Percentiles rank a stretch among this genome's conserved stretches.
These are phyloP conservation scores for Illadopsis cleaveri DNA, from an alignment of 2,113 vertebrate genomes.

Conservation along the genomic window DNA sequence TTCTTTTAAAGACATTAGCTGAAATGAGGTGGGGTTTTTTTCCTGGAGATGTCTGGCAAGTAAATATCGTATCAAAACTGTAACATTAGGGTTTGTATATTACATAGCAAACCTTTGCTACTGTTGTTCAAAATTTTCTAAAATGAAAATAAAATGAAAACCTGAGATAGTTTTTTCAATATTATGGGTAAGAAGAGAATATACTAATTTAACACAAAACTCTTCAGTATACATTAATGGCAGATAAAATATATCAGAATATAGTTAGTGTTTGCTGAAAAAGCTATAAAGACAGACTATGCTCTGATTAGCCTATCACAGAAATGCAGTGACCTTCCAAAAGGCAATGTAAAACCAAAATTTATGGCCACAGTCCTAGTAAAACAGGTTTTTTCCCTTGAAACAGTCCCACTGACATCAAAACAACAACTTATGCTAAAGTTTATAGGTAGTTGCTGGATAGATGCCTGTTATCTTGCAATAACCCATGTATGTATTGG, in stretches of 20 bases:
- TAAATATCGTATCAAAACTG: not conserved
- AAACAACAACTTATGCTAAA: not conserved
- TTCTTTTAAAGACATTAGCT: constrained; percentile 39
- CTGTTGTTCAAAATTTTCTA: not conserved
- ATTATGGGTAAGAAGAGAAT: not conserved
- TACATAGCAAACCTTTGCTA: not conserved
- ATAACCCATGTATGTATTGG: not conserved
- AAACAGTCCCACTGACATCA: not conserved
- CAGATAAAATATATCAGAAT: not conserved
- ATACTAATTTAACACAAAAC: not conserved
- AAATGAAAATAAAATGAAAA: not conserved
- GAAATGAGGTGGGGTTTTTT: not conserved
- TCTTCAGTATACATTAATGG: not conserved
- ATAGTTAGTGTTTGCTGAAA: not conserved
- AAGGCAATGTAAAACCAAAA: not conserved
- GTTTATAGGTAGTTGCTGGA: not conserved
- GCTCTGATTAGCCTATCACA: not conserved
- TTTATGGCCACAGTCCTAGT: not conserved
- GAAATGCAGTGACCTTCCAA: not conserved
- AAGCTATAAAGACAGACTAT: not conserved
- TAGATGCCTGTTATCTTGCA: not conserved
- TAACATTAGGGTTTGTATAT: not conserved
- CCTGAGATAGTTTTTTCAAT: not conserved
- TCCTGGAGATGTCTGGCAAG: not conserved
- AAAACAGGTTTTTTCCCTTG: not conserved